phyloP scores from a whole-genome alignment of 2,113 vertebrate species.

The Oenanthe oenanthe region DNA sequence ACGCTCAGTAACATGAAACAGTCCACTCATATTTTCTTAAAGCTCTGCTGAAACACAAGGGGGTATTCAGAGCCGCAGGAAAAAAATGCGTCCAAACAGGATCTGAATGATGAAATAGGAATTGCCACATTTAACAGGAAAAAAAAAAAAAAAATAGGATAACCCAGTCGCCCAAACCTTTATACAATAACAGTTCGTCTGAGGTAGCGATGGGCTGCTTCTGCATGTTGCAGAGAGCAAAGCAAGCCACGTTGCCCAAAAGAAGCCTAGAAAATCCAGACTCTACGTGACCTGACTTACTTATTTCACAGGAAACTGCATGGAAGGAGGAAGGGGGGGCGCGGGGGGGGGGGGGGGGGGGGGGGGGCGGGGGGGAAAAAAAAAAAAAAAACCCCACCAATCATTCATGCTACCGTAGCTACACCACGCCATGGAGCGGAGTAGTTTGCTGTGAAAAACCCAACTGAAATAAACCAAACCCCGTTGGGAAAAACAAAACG shows the following conservation, averaged over 20 bases:
- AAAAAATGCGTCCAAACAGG: constrained; percentile 41
- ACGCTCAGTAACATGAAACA: background rate
- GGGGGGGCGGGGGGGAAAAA: background rate
- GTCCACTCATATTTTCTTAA: background rate
- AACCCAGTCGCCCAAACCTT: background rate
- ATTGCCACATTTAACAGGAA: constrained; percentile 3
- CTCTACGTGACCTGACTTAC: constrained; percentile 86
- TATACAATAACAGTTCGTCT: background rate
- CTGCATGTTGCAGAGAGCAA: constrained; percentile 63
- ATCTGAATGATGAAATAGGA: constrained; percentile 58
- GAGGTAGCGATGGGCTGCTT: constrained; percentile 34
- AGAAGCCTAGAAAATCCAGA: constrained; percentile 80
- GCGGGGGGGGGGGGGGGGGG: background rate
- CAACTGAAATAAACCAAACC: background rate
- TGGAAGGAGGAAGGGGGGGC: constrained; percentile 63
- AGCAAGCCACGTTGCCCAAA: constrained; percentile 78
- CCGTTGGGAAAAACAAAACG: background rate
- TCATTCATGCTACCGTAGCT: constrained; percentile 73
- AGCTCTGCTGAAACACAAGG: background rate
- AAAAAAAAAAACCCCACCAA: constrained; percentile 33
- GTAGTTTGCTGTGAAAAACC: constrained; percentile 36
- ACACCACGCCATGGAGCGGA: constrained; percentile 37
- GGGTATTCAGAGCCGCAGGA: constrained; percentile 28
- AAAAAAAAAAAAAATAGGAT: background rate
- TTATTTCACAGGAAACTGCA: constrained; percentile 83